Evolutionary conservation across 1,140 invertebrate species (phyloP).

Genomic region (Psix sp.): DNA sequence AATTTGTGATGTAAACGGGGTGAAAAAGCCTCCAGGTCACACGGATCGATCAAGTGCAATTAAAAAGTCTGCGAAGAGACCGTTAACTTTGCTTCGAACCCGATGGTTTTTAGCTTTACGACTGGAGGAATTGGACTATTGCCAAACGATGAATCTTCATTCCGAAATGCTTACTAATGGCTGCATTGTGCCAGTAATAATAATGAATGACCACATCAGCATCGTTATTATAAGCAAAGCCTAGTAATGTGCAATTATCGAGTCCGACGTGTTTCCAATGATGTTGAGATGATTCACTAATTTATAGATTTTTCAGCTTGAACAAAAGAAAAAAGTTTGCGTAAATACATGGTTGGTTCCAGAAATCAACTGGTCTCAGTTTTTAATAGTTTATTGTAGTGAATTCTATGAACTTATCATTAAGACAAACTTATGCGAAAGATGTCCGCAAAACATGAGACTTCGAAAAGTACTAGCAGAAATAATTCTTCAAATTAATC

Average conservation of each 20-base stretch:
- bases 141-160: constrained; percentile 63
- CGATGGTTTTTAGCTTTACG: constrained; percentile 57
- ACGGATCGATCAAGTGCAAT: constrained; percentile 39
- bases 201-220: constrained; percentile 52
- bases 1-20: too few species aligned
- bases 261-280: constrained; percentile 10
- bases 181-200: constrained; percentile 57
- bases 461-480: too few species aligned
- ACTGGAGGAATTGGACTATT: constrained; percentile 49
- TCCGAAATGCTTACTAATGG: constrained; percentile 60
- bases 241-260: constrained; percentile 27
- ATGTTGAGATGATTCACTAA: constrained; percentile 1
- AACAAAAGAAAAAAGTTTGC: too few species aligned
- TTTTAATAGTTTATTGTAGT: too few species aligned
- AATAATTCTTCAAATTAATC: too few species aligned
- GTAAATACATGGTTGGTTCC: too few species aligned
- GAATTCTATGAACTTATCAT: too few species aligned
- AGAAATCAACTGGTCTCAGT: too few species aligned
- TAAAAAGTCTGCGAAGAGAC: constrained; percentile 43
- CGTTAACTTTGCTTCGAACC: constrained; percentile 36
- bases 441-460: too few species aligned
- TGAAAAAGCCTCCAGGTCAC: not conserved
- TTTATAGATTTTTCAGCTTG: not conserved
- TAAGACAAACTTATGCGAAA: too few species aligned
- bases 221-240: constrained; percentile 26